These are phyloP conservation scores for Aspidoscelis tigris DNA, from an alignment of 2,113 vertebrate genomes.

Conservation along the genomic window DNA sequence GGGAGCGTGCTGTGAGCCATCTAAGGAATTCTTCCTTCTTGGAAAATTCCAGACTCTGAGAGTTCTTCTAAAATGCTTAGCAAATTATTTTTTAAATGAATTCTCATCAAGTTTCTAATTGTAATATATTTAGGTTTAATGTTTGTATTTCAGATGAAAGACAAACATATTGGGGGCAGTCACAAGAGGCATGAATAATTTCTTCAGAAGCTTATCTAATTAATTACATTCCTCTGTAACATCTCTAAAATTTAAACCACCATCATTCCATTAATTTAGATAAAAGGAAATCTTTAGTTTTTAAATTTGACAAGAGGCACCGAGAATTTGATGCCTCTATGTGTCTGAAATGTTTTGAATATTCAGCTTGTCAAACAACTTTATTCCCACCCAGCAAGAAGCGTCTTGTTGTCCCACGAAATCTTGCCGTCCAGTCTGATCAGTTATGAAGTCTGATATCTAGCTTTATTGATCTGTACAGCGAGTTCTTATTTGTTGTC, in stretches of 20 bases:
- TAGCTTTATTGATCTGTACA: background rate
- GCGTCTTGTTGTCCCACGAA: background rate
- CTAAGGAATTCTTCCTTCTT: conserved; percentile 46
- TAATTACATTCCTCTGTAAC: conserved; percentile 85
- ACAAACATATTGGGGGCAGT: conserved; percentile 82
- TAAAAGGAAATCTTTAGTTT: conserved; percentile 75
- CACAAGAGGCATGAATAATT: conserved; percentile 90
- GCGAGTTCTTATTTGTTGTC: background rate
- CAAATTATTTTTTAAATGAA: conserved; percentile 76
- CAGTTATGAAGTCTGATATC: background rate
- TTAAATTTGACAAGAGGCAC: conserved; percentile 70
- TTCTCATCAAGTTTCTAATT: conserved; percentile 78
- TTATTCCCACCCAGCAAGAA: background rate
- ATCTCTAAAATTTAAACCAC: conserved; percentile 86
- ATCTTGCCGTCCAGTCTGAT: background rate
- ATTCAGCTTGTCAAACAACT: conserved; percentile 28
- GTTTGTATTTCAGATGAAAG: conserved; percentile 87
- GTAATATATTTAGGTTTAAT: conserved; percentile 80
- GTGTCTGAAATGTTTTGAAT: conserved; percentile 44
- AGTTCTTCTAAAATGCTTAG: conserved; percentile 62
- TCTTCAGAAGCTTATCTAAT: conserved; percentile 90
- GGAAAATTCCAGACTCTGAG: conserved; percentile 53
- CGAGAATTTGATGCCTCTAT: conserved; percentile 60
- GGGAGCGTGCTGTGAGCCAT: conserved; percentile 30
- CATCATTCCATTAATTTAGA: conserved; percentile 87